These are phyloP conservation scores for Meloidogyne exigua DNA, from an alignment of 1,140 invertebrate genomes.

Conservation along the genomic window DNA sequence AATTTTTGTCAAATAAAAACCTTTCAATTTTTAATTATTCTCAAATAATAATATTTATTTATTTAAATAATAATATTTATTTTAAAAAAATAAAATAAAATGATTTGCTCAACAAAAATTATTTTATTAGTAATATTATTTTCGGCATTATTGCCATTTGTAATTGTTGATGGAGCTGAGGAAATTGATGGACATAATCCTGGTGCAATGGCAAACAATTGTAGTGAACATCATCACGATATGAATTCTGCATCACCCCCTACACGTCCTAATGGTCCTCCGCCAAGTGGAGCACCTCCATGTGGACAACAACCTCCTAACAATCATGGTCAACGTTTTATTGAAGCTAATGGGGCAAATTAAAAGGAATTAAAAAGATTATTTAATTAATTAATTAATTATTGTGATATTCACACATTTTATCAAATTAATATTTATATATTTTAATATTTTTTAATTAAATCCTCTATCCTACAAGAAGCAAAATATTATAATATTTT, in stretches of 20 bases:
- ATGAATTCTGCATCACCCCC: background rate
- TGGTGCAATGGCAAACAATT: background rate
- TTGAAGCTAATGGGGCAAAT: background rate
- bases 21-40: background rate
- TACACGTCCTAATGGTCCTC: background rate
- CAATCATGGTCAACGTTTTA: background rate
- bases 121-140: background rate
- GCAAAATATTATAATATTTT: too few relatives aligned
- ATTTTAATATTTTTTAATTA: too few relatives aligned
- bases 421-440: too few relatives aligned
- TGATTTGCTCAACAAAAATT: background rate
- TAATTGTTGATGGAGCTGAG: background rate
- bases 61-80: constrained; percentile 6
- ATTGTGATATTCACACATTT: too few relatives aligned
- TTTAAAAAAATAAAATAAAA: background rate
- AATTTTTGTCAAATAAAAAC: background rate
- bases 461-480: too few relatives aligned
- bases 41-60: background rate
- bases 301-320: background rate
- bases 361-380: background rate
- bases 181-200: background rate
- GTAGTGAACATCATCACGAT: background rate
- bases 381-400: too few relatives aligned
- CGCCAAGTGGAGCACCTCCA: background rate
- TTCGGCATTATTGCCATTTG: background rate